Base-by-base conservation (phyloP, 1,140 invertebrate genomes). In the Campoletis sonorensis region DNA sequence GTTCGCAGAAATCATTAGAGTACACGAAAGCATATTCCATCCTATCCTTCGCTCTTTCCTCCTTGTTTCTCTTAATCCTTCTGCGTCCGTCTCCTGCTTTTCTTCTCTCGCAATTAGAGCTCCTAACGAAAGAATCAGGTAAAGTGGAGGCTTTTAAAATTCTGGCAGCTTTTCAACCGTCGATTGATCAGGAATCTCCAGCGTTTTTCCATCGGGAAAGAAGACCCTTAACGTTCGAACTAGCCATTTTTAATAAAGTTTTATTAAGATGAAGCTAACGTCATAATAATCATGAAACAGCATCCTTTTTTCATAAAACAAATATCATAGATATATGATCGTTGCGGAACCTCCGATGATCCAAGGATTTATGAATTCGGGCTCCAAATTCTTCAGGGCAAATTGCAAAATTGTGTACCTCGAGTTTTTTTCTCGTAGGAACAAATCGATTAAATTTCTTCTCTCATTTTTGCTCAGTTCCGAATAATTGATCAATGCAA, bases 1-100 rank as follows among this genome's bases (percentile, higher is more conserved):
- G 51, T 78, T 78, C 61, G 23, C 76, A 61, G 61, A 78, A 78
- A 78, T 78, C 33, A 61, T 70, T 70, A 70, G 27, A 33, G 30
- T 33, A 64, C 27, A 70, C 30, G 27, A 70, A 70, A 70, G 61
- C 11, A 33, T 70, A 30, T 3, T 30, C 15, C 13, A 30, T 11
- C 37, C 11, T 27, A 21, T 27, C 4, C 15, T 70, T 70, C 67
- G 3, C 13, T 70, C 23, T 4, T 27, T 23, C 23, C 67, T 70
- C 67, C 5, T 26, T 67, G 26, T 11, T 13, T 27, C 1, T 23
- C 58, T 61, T 61, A 0, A 33, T 45, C 40, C 13, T 45, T 45
- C 11, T 45, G 40, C 8, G 7, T 45, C 11, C 13, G 5, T 45
- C 40, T 33, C 8, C 40, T 10, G 5, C 11, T 64, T 64, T 64